phyloP scores from a whole-genome alignment of 2,797 vertebrate genomes.

The Paedocypris micromegethes region DNA sequence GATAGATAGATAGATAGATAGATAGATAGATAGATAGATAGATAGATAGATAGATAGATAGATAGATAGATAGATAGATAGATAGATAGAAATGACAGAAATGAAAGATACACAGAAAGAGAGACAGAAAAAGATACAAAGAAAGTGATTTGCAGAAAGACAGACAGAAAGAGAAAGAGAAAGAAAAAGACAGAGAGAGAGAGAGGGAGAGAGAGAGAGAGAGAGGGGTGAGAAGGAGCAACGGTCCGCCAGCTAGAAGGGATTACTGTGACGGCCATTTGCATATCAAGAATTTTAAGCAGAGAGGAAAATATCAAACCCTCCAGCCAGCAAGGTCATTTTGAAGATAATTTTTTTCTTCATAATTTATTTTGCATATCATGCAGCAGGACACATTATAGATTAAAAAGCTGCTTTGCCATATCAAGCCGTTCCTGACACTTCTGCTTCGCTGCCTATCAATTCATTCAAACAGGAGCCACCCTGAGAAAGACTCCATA shows the following conservation, averaged over 20 bases:
- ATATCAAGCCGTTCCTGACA: slow-evolving; percentile 66
- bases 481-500: slow-evolving; percentile 49
- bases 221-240: slow-evolving; percentile 28
- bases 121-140: slow-evolving; percentile 1
- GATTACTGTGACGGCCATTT: slow-evolving; percentile 72
- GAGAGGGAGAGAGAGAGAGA: slow-evolving; percentile 1
- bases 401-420: slow-evolving; percentile 69
- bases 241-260: slow-evolving; percentile 52
- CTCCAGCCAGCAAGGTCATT: slow-evolving; percentile 78
- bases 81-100: too few relatives aligned
- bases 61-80: too few relatives aligned
- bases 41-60: too few relatives aligned
- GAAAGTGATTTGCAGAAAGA: too few relatives aligned
- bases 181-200: slow-evolving; percentile 4
- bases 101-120: neutral
- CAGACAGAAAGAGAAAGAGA: slow-evolving; percentile 10
- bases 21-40: too few relatives aligned
- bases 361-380: slow-evolving; percentile 75
- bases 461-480: slow-evolving; percentile 50
- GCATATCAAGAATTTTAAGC: slow-evolving; percentile 74
- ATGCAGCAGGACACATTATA: slow-evolving; percentile 64
- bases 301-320: slow-evolving; percentile 73
- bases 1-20: too few relatives aligned
- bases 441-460: slow-evolving; percentile 55
- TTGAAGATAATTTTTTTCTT: slow-evolving; percentile 69